Base-by-base conservation (phyloP, 2,797 vertebrate species). In the Anolis apletophallus region DNA sequence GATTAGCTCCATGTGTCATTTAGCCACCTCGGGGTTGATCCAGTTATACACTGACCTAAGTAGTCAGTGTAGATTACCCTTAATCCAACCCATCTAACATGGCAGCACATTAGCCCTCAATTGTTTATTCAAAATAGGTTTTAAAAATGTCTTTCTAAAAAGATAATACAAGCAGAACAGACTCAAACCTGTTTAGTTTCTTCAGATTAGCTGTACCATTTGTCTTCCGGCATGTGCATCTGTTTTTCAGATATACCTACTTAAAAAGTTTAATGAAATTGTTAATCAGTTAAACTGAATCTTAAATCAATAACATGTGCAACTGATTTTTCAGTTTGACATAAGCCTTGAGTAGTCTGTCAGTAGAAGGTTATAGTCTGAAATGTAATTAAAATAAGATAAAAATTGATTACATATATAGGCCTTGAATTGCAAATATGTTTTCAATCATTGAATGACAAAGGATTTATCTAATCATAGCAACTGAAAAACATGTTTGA, bases 351-450 rank as follows among this genome's bases (percentile, higher is more conserved):
- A 93, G 64, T 64, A 91, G 73, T 69, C 81, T 92, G 89, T 88
- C 91, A 94, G 88, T 64, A 83, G 84, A 95, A 93, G 92, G 92
- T 88, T 93, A 90, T 85, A 88, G 81, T 83, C 72, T 80, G 83
- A 92, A 93, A 88, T 86, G 80, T 91, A 94, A 94, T 93, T 93
- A 94, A 94, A 92, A 87, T 83, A 87, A 90, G 69, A 86, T 69
- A 90, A 94, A 84, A 93, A 93, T 92, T 90, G 89, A 94, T 94
- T 92, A 85, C 67, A 2, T 86, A 87, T 86, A 57, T 87, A 54
- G 0, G 0, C 84, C 90, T 90, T 88, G 80, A 89, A 92, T 17
- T 86, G 46, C 86, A 88, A 93, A 87, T 75, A 32, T 86, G 83
- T 91, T 93, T 91, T 78, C 77, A 55, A 88, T 91, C 92, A 92